Conservation (phyloP, 1,140 invertebrate genomes). For the Nasonia giraulti region DNA sequence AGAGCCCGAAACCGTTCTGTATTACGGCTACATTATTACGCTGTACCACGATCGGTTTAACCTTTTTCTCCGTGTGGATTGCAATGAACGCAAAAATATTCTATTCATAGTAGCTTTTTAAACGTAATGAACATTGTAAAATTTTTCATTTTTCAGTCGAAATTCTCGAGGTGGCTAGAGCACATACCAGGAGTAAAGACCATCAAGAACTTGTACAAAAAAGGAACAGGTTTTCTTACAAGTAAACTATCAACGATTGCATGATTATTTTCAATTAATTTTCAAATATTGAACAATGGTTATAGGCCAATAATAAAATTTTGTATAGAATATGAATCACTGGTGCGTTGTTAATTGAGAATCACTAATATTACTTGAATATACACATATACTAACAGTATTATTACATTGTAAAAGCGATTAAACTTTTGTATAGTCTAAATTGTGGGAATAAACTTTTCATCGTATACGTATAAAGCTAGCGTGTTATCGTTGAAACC, state of each 20-base stretch:
- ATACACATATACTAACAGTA: neutral
- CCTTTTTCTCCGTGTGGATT: neutral
- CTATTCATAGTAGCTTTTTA: neutral
- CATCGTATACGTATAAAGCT: neutral
- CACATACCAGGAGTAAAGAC: slow-evolving; percentile 62
- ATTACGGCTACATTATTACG: too few species aligned
- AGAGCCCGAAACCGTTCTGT: too few species aligned
- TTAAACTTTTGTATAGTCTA: too few species aligned
- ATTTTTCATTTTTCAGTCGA: slow-evolving; percentile 55
- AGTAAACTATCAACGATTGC: slow-evolving; percentile 54
- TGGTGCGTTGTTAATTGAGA: neutral
- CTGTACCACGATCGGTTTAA: too few species aligned
- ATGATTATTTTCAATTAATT: slow-evolving; percentile 23
- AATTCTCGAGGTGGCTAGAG: slow-evolving; percentile 60
- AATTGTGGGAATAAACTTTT: neutral
- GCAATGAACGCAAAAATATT: neutral
- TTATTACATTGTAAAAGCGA: neutral
- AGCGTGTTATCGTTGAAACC: neutral
- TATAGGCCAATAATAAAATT: neutral
- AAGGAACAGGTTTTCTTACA: slow-evolving; percentile 59
- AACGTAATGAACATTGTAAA: neutral
- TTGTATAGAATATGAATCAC: neutral
- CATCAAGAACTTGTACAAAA: slow-evolving; percentile 59
- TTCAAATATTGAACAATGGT: neutral
- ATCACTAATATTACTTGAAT: neutral